Conservation (phyloP, 1,140 invertebrate species). For the Sminthurinus signatus region DNA sequence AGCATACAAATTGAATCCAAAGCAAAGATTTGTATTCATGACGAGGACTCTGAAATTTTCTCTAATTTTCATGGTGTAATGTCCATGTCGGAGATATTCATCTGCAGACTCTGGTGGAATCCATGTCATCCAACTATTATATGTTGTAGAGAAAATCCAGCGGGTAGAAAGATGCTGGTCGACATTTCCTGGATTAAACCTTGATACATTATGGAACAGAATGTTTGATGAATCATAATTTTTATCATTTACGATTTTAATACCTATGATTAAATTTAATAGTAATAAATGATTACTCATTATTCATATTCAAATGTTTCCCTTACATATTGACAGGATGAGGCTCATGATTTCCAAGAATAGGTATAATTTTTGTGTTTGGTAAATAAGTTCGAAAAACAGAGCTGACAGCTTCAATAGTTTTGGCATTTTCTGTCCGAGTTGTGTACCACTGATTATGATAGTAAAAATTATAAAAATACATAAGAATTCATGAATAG, state of each 20-base stretch:
- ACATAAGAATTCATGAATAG: no score
- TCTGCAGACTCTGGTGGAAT: constrained; percentile 43
- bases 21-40: constrained; percentile 52
- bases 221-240: not conserved
- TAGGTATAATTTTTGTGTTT: constrained; percentile 60
- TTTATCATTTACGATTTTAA: no score
- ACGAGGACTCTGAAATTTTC: constrained; percentile 52
- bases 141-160: constrained; percentile 63
- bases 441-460: constrained; percentile 76
- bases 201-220: not conserved
- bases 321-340: constrained; percentile 77
- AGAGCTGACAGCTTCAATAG: constrained; percentile 54
- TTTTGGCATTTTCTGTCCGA: constrained; percentile 54
- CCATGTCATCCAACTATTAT: constrained; percentile 58
- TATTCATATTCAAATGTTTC: no score
- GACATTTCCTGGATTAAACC: not conserved
- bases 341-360: constrained; percentile 82
- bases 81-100: constrained; percentile 48
- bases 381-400: constrained; percentile 57
- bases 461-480: no score
- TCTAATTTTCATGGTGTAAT: constrained; percentile 49
- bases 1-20: constrained; percentile 49
- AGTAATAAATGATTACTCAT: not conserved
- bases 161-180: constrained; percentile 13
- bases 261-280: no score